These are phyloP conservation scores for Crambe crambe DNA, from an alignment of 37 sponge, comb jelly and placozoan species.

Conservation along the genomic window DNA sequence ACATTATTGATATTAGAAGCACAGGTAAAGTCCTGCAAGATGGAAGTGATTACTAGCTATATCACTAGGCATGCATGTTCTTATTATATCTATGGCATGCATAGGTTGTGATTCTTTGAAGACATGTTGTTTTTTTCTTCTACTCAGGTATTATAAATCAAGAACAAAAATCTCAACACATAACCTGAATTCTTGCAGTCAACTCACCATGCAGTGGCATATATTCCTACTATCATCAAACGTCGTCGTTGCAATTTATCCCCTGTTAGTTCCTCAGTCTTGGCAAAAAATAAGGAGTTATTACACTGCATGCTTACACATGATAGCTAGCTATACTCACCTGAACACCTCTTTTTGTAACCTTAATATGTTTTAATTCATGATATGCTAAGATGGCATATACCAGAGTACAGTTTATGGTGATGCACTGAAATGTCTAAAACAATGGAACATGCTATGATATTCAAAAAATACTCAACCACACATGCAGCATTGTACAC, in stretches of 20 bases:
- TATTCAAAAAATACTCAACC: neutral
- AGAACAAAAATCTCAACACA: neutral
- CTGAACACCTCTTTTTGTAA: neutral
- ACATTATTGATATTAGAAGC: conserved; percentile 16
- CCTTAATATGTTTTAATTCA: neutral
- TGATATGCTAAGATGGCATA: conserved; percentile 38
- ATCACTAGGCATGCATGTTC: neutral
- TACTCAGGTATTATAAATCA: neutral
- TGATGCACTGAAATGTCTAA: conserved; percentile 42
- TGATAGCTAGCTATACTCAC: neutral
- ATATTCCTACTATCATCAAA: neutral
- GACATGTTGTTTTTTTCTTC: neutral
- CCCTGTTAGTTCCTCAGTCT: neutral
- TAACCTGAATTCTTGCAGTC: too few relatives aligned
- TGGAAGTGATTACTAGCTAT: neutral
- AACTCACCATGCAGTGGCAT: neutral
- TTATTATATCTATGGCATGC: neutral
- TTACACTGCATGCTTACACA: neutral
- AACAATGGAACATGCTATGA: neutral
- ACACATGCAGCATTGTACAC: neutral
- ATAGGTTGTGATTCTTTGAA: neutral
- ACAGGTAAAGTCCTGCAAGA: conserved; percentile 30
- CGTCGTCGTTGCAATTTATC: neutral
- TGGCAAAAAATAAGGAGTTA: neutral
- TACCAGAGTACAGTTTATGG: conserved; percentile 37